Percentiles rank a stretch among this genome's conserved stretches.
Conservation (phyloP, 2,113 vertebrate species). For the Pygoscelis adeliae region DNA sequence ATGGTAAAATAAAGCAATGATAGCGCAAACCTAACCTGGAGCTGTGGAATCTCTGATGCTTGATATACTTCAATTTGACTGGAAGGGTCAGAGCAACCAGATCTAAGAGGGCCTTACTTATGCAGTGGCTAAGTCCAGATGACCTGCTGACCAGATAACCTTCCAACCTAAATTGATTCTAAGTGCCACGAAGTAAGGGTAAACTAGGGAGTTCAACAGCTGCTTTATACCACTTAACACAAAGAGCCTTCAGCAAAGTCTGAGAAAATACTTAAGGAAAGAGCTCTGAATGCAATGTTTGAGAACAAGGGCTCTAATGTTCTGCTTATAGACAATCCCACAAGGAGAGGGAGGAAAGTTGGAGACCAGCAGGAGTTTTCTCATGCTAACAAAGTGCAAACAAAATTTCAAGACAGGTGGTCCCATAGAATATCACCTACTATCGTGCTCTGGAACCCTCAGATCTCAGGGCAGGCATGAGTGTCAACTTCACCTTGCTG, state of each 20-base stretch:
- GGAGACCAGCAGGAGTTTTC: background rate
- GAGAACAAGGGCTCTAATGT: background rate
- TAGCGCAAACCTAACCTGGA: background rate
- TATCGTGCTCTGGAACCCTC: background rate
- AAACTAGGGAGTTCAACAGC: background rate
- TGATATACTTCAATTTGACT: background rate
- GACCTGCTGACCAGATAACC: background rate
- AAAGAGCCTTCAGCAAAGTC: background rate
- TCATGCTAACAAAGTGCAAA: background rate
- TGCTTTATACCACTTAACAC: background rate
- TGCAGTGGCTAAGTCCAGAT: accelerated
- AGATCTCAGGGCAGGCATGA: background rate
- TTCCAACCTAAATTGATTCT: background rate
- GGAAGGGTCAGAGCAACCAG: background rate
- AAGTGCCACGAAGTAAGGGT: background rate
- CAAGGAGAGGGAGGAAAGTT: background rate
- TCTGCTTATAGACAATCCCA: background rate
- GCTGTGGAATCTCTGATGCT: background rate
- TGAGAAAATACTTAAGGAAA: background rate
- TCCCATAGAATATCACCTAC: background rate
- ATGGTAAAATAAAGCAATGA: background rate
- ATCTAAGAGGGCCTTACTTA: background rate
- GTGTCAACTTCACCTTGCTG: background rate
- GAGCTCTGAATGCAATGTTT: background rate
- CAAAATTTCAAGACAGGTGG: background rate